These are phyloP conservation scores for Drymodes brunneopygia DNA, from an alignment of 2,113 vertebrate species.

Conservation along the genomic window DNA sequence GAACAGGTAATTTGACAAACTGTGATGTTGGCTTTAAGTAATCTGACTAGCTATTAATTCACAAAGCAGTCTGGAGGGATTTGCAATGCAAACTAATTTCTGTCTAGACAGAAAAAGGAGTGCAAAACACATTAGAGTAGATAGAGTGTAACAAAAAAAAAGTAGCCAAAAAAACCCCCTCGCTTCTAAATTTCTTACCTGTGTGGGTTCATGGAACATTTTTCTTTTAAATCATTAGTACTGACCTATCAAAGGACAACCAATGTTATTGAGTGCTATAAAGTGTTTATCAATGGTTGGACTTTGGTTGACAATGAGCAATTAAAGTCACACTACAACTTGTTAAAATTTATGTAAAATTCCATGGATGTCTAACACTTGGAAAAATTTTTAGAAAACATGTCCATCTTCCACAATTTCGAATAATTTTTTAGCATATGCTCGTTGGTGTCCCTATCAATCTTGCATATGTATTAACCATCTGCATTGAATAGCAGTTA, in stretches of 20 bases:
- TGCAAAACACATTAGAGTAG: constrained; percentile 72
- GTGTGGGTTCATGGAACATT: neutral
- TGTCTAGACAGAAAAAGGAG: constrained; percentile 78
- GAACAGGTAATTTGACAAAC: constrained; percentile 72
- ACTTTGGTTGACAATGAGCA: neutral
- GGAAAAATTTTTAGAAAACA: neutral
- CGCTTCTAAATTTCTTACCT: constrained; percentile 29
- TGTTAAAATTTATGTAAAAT: neutral
- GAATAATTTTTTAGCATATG: neutral
- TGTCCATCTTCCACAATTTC: neutral
- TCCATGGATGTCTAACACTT: neutral
- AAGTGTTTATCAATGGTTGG: neutral
- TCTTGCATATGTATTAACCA: neutral
- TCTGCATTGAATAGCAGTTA: neutral
- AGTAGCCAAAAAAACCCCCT: constrained; percentile 24
- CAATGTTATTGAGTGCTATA: neutral
- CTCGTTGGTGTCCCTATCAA: neutral
- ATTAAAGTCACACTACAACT: neutral
- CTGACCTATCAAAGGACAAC: neutral
- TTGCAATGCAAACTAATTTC: constrained; percentile 70
- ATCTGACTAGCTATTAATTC: constrained; percentile 70
- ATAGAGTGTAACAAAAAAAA: constrained; percentile 7
- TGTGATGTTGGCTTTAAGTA: constrained; percentile 66
- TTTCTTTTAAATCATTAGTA: constrained; percentile 11
- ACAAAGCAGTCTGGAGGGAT: constrained; percentile 71